Conservation (phyloP, 2,888 invertebrate species). For the Tigriopus californicus region DNA sequence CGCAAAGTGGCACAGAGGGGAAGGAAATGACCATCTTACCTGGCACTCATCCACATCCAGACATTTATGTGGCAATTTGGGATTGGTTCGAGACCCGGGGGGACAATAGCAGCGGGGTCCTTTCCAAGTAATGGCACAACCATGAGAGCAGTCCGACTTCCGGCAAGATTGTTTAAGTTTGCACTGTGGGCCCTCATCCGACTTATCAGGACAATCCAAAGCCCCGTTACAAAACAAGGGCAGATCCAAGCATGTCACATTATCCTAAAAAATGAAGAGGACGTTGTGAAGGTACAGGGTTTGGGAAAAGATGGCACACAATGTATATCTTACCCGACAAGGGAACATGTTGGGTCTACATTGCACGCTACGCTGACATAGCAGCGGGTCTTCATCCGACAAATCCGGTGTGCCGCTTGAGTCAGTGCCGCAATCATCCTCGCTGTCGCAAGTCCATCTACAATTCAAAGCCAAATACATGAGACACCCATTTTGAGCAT, state of each 20-base stretch:
- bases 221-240: neutral
- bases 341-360: slow-evolving; percentile 32
- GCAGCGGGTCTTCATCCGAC: slow-evolving; percentile 18
- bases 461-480: neutral
- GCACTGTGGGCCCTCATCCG: slow-evolving; percentile 34
- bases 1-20: neutral
- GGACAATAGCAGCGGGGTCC: slow-evolving; percentile 58
- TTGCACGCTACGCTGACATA: slow-evolving; percentile 33
- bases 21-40: slow-evolving; percentile 26
- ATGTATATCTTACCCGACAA: slow-evolving; percentile 17
- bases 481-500: neutral
- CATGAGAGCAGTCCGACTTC: slow-evolving; percentile 38
- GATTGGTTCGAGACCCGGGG: slow-evolving; percentile 42
- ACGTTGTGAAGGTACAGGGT: too few relatives aligned
- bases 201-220: slow-evolving; percentile 16
- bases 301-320: neutral
- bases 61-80: slow-evolving; percentile 27
- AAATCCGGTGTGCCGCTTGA: neutral
- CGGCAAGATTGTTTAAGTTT: slow-evolving; percentile 20
- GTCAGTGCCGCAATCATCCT: slow-evolving; percentile 3
- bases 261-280: slow-evolving; percentile 4
- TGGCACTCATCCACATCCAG: slow-evolving; percentile 59
- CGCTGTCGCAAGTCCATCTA: slow-evolving; percentile 10
- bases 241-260: slow-evolving; percentile 3
- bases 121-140: slow-evolving; percentile 47